Evolutionary conservation across 2,113 vertebrate genomes (phyloP).

Genomic region (Platichthys flesus): DNA sequence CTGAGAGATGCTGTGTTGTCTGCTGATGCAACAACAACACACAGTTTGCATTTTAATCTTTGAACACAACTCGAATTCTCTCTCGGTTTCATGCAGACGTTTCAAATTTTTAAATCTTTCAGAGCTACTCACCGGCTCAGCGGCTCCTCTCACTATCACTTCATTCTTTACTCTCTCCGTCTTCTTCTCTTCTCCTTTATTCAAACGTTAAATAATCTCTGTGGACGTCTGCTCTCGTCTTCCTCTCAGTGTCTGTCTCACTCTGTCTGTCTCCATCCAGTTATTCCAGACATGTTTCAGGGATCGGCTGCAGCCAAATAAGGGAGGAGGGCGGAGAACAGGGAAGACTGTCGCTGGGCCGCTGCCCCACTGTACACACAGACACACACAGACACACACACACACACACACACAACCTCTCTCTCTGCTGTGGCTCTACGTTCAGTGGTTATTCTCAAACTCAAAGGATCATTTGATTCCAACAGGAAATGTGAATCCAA

Average conservation of each 20-base stretch:
- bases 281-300: slow-evolving; percentile 81
- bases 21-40: background rate
- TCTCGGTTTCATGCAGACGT: background rate
- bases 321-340: slow-evolving; percentile 78
- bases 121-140: slow-evolving; percentile 48
- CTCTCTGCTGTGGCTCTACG: background rate
- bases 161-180: slow-evolving; percentile 7
- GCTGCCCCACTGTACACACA: slow-evolving; percentile 46
- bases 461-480: background rate
- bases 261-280: slow-evolving; percentile 64
- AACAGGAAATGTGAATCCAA: background rate
- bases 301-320: slow-evolving; percentile 80
- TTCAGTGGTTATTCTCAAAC: slow-evolving; percentile 9
- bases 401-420: background rate
- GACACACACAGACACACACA: slow-evolving; percentile 20
- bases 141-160: background rate
- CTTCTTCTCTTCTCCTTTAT: background rate
- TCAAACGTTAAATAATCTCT: background rate
- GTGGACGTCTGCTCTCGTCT: background rate
- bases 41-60: too few species aligned
- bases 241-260: slow-evolving; percentile 35
- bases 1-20: background rate
- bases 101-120: background rate
- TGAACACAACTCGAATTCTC: background rate
- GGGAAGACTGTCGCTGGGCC: slow-evolving; percentile 54